These are phyloP conservation scores for Papilio elwesi DNA, from an alignment of 2,888 invertebrate genomes.

Conservation along the genomic window DNA sequence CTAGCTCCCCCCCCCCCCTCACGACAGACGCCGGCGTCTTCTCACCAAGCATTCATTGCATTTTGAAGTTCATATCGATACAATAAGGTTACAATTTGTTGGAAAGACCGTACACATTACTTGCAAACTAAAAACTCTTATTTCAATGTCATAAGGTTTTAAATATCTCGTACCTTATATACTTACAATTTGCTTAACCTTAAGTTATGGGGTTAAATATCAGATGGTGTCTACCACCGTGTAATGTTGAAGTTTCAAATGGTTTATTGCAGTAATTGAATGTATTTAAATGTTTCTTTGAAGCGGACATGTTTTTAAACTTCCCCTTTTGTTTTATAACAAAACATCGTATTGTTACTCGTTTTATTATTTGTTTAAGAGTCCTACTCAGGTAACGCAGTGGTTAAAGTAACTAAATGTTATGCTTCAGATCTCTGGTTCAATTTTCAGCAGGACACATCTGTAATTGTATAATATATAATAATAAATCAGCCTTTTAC, in stretches of 20 bases:
- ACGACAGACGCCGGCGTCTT: constrained; percentile 34
- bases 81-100: constrained; percentile 27
- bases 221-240: constrained; percentile 48
- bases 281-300: constrained; percentile 13
- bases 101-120: background rate
- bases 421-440: too few species aligned
- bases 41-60: constrained; percentile 13
- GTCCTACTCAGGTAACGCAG: too few species aligned
- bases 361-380: too few species aligned
- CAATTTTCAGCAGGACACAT: too few species aligned
- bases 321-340: background rate
- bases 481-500: too few species aligned
- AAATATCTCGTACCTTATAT: constrained; percentile 24
- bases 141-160: constrained; percentile 16
- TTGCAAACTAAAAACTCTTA: background rate
- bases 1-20: constrained; percentile 40
- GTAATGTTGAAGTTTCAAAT: constrained; percentile 42
- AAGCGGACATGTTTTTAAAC: constrained; percentile 10
- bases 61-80: constrained; percentile 8
- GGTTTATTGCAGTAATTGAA: constrained; percentile 42
- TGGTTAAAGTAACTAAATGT: too few species aligned
- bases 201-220: constrained; percentile 53
- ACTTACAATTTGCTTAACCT: constrained; percentile 28
- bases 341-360: too few species aligned
- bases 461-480: too few species aligned